phyloP scores from a whole-genome alignment of 64 coral and sea anemone genomes.

The Montipora sp. region DNA sequence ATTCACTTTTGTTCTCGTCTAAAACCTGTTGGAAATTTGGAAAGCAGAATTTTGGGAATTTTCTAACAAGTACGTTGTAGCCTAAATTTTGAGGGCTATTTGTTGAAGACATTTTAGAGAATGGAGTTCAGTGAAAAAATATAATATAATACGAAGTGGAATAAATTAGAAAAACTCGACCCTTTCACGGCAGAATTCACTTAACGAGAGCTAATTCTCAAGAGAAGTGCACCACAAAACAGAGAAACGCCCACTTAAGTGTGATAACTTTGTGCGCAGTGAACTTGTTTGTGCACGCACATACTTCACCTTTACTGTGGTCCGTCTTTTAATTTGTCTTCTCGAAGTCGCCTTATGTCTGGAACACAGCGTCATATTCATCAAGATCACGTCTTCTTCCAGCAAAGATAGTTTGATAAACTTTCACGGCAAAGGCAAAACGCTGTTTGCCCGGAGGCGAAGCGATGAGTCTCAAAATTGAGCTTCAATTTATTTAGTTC shows the following conservation, averaged over 20 bases:
- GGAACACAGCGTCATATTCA: neutral
- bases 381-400: neutral
- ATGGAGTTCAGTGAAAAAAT: too few species aligned
- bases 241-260: neutral
- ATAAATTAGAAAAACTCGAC: neutral
- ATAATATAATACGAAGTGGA: too few species aligned
- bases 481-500: neutral
- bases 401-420: neutral
- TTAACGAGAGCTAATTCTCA: neutral
- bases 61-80: too few species aligned
- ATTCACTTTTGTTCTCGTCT: too few species aligned
- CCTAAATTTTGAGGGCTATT: too few species aligned
- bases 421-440: neutral
- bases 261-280: neutral
- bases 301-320: neutral
- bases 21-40: too few species aligned
- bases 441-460: neutral
- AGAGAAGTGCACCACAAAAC: neutral
- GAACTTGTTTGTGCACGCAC: neutral
- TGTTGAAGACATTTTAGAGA: too few species aligned
- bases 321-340: neutral
- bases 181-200: neutral
- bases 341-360: neutral
- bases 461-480: constrained; percentile 4
- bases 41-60: too few species aligned